These are phyloP conservation scores for Psittacula cyanocephala DNA, from an alignment of 2,113 vertebrate genomes.

Conservation along the genomic window DNA sequence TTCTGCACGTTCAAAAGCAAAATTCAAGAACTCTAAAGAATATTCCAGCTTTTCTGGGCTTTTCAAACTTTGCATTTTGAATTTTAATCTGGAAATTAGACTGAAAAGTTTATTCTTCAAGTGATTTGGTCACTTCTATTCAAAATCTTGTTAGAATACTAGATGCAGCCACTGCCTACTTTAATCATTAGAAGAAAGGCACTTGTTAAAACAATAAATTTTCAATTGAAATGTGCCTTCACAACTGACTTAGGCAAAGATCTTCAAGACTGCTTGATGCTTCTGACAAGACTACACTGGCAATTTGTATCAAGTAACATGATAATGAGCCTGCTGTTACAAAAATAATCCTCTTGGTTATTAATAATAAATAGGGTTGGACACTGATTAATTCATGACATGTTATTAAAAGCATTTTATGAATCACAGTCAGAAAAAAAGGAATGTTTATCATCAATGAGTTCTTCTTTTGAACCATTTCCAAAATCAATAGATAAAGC, in stretches of 20 bases:
- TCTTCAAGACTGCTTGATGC: neutral
- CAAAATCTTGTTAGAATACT: neutral
- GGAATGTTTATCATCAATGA: neutral
- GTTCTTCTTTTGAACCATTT: neutral
- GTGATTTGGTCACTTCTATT: neutral
- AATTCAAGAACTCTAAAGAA: neutral
- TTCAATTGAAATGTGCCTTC: neutral
- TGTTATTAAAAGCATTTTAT: slow-evolving; percentile 36
- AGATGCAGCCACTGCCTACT: neutral
- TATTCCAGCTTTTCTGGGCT: neutral
- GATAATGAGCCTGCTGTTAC: neutral
- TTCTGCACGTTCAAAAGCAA: neutral
- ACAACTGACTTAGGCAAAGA: neutral
- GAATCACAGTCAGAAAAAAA: neutral
- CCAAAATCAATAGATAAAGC: neutral
- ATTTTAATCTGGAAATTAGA: neutral
- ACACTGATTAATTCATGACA: slow-evolving; percentile 4
- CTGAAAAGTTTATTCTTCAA: neutral
- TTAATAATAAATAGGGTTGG: neutral
- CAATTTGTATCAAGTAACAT: neutral
- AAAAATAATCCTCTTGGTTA: slow-evolving; percentile 4
- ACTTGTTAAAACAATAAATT: neutral
- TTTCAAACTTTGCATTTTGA: neutral
- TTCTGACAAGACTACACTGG: neutral
- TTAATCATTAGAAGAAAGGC: neutral